Conservation (phyloP, 2,888 invertebrate species). For the Dugesia japonica region DNA sequence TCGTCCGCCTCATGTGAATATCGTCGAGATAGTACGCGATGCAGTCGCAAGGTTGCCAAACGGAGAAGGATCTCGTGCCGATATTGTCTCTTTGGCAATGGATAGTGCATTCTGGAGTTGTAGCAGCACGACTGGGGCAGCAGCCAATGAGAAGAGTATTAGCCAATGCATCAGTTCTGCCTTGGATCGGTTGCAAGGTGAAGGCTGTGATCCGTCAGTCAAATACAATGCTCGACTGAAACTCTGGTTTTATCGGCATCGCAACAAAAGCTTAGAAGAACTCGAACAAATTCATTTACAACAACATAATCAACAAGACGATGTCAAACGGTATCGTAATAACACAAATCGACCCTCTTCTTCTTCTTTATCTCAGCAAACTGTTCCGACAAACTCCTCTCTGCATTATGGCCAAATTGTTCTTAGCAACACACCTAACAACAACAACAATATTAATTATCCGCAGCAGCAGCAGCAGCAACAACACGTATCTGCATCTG, state of each 20-base stretch:
- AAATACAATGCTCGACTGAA: slow-evolving; percentile 77
- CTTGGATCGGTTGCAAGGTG: slow-evolving; percentile 70
- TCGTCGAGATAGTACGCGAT: slow-evolving; percentile 60
- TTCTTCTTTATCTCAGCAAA: too few relatives aligned
- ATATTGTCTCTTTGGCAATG: slow-evolving; percentile 70
- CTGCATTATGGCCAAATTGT: too few relatives aligned
- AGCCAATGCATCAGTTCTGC: slow-evolving; percentile 59
- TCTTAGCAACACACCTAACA: too few relatives aligned
- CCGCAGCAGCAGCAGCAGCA: too few relatives aligned
- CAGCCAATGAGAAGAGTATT: background rate
- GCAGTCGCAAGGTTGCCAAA: slow-evolving; percentile 79
- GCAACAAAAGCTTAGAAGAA: slow-evolving; percentile 41
- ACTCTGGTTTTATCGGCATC: slow-evolving; percentile 84
- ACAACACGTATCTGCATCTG: too few relatives aligned
- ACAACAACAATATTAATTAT: too few relatives aligned
- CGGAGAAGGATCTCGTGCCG: slow-evolving; percentile 76
- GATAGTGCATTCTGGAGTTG: slow-evolving; percentile 48
- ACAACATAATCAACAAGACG: background rate
- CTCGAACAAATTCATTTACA: background rate
- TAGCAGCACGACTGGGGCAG: background rate
- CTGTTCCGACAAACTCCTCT: too few relatives aligned
- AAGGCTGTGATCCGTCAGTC: slow-evolving; percentile 70
- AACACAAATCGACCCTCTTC: too few relatives aligned
- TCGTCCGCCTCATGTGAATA: slow-evolving; percentile 74
- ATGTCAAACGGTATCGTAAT: too few relatives aligned